Percentiles rank a stretch among this genome's conserved stretches.
Conservation (phyloP, 2,113 vertebrate genomes). For the Urocolius indicus region DNA sequence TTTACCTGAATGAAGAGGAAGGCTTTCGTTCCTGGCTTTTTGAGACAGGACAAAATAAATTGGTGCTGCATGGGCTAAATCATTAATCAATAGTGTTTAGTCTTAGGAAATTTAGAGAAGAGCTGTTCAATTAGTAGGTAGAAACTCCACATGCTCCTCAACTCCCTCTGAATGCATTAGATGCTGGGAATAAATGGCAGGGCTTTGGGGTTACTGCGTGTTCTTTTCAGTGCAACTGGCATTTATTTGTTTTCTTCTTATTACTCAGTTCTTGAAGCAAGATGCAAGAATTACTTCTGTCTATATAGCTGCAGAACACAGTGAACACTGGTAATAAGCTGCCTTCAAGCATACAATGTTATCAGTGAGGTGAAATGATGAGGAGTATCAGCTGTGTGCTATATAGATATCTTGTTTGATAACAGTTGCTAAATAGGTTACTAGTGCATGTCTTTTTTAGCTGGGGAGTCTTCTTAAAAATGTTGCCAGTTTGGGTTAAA, state of each 20-base stretch:
- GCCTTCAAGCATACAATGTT: neutral
- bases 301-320: neutral
- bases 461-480: neutral
- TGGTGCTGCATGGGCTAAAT: slow-evolving; percentile 5
- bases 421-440: neutral
- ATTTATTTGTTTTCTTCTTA: neutral
- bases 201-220: neutral
- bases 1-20: neutral
- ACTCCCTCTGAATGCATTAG: neutral
- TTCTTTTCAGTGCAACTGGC: neutral
- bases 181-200: neutral
- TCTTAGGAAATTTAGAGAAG: neutral
- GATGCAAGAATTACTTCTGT: neutral
- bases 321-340: neutral
- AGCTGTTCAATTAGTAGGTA: slow-evolving; percentile 53
- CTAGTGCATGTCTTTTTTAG: neutral
- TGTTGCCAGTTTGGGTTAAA: neutral
- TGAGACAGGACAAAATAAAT: neutral
- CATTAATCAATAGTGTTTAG: slow-evolving; percentile 56
- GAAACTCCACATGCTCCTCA: neutral
- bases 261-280: neutral
- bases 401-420: neutral
- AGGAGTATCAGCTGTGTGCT: neutral
- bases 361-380: neutral
- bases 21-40: neutral